phyloP scores from a whole-genome alignment of 2,797 vertebrate species.

The Pristis pectinata region DNA sequence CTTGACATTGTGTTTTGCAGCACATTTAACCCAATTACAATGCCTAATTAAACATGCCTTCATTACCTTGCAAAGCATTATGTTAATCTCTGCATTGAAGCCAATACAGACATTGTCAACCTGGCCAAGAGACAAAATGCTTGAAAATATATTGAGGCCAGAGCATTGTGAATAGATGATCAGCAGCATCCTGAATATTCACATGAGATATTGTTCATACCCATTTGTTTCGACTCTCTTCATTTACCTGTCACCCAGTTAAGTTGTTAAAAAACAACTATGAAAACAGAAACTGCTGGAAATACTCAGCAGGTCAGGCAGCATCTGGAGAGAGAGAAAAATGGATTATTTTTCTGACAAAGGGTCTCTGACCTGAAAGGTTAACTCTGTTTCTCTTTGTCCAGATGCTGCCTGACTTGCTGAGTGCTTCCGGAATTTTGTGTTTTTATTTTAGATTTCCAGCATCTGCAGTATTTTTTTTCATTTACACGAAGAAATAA shows the following conservation, averaged over 20 bases:
- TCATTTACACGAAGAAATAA: neutral
- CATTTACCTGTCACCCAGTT: neutral
- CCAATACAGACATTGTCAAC: neutral
- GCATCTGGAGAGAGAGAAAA: too few species aligned
- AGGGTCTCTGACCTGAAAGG: too few species aligned
- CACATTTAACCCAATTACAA: neutral
- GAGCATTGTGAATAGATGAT: neutral
- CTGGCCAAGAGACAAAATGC: neutral
- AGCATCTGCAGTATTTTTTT: too few species aligned
- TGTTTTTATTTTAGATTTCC: too few species aligned
- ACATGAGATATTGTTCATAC: neutral
- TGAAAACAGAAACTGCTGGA: too few species aligned
- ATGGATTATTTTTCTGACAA: too few species aligned
- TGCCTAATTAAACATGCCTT: neutral
- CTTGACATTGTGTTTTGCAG: neutral
- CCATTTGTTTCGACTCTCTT: neutral
- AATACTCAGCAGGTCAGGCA: too few species aligned
- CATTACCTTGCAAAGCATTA: neutral
- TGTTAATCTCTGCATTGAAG: neutral
- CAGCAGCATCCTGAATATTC: neutral
- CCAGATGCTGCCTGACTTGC: too few species aligned
- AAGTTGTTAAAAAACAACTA: neutral
- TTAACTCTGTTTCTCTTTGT: too few species aligned
- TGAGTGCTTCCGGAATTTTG: too few species aligned
- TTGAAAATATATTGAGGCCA: neutral